A percentile compares a stretch with the other conserved stretches of the same genome.
Evolutionary conservation across 2,888 invertebrate genomes (phyloP).

Genomic region (Leptopterna dolabrata): DNA sequence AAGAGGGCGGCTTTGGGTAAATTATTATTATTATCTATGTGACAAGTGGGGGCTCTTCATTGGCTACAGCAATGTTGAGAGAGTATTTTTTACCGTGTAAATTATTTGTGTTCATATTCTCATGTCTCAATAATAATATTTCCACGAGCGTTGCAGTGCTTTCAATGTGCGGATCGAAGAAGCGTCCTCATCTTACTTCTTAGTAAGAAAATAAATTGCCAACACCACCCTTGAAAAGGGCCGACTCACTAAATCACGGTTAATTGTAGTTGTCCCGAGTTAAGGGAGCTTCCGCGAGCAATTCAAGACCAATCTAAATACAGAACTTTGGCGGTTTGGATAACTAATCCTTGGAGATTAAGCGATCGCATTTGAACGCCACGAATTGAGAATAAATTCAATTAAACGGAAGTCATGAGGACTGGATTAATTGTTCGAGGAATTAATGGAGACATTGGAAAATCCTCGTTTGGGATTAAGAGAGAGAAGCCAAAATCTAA

Average conservation of each 20-base stretch:
- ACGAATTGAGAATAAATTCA: slow-evolving; percentile 9
- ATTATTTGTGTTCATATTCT: too few species aligned
- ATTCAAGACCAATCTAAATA: slow-evolving; percentile 53
- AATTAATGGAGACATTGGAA: not conserved
- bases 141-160: not conserved
- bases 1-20: too few species aligned
- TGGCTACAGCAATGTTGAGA: too few species aligned
- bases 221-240: slow-evolving; percentile 21
- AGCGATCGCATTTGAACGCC: slow-evolving; percentile 25
- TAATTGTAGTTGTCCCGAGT: slow-evolving; percentile 53
- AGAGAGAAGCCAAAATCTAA: not conserved
- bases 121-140: not conserved
- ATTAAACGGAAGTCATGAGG: not conserved
- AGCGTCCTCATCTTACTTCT: not conserved
- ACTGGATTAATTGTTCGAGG: slow-evolving; percentile 4
- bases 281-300: slow-evolving; percentile 35
- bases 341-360: slow-evolving; percentile 35
- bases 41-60: too few species aligned
- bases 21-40: too few species aligned
- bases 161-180: not conserved
- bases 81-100: too few species aligned
- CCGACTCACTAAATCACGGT: slow-evolving; percentile 51
- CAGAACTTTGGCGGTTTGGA: slow-evolving; percentile 49
- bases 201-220: slow-evolving; percentile 39
- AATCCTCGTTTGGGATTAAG: not conserved